phyloP scores from a whole-genome alignment of 1,140 invertebrate species.

The Holotrichia oblita region DNA sequence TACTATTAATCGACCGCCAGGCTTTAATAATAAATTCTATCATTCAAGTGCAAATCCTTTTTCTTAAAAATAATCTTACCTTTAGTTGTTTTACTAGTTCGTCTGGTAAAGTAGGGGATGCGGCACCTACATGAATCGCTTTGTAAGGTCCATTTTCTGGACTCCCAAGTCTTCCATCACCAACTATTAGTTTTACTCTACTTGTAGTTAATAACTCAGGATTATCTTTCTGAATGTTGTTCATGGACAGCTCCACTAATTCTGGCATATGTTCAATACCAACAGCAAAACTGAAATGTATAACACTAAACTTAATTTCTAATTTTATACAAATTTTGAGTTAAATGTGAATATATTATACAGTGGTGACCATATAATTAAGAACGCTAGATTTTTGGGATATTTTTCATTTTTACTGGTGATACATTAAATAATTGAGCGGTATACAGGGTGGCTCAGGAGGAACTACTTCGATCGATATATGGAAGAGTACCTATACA shows the following conservation, averaged over 20 bases:
- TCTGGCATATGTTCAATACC: constrained; percentile 95
- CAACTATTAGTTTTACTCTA: constrained; percentile 78
- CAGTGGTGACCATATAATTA: too few species aligned
- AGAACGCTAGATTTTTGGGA: too few species aligned
- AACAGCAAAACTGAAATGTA: constrained; percentile 66
- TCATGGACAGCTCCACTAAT: constrained; percentile 77
- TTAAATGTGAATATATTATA: too few species aligned
- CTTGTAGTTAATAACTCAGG: constrained; percentile 72
- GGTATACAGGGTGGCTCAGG: too few species aligned
- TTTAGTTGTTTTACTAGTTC: constrained; percentile 71
- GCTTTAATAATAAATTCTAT: constrained; percentile 52
- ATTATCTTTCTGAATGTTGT: constrained; percentile 83
- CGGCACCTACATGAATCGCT: constrained; percentile 95
- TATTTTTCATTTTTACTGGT: too few species aligned
- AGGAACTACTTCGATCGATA: too few species aligned
- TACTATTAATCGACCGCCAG: constrained; percentile 89
- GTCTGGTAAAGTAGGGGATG: constrained; percentile 80
- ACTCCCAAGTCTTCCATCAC: constrained; percentile 87
- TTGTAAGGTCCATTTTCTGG: constrained; percentile 81
- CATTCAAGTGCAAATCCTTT: neutral
- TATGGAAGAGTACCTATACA: too few species aligned
- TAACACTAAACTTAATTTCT: too few species aligned
- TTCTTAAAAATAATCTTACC: constrained; percentile 49
- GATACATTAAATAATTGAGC: too few species aligned
- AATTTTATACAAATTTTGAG: too few species aligned